Conservation (phyloP, 2,888 invertebrate species). For the Lasioglossum figueresi region DNA sequence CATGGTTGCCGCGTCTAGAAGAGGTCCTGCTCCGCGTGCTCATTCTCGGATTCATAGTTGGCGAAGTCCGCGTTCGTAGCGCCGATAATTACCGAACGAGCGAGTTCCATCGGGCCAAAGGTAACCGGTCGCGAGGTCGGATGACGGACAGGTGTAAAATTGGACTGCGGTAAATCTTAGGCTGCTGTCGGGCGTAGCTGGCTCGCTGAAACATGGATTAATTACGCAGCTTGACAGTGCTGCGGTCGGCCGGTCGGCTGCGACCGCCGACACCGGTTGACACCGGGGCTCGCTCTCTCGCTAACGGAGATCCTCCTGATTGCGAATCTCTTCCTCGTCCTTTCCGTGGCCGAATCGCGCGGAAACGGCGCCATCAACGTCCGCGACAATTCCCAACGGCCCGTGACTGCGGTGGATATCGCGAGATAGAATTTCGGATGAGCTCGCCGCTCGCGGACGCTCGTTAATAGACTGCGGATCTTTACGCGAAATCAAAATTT, state of each 20-base stretch:
- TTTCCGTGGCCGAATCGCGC: constrained; percentile 45
- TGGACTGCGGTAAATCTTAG: constrained; percentile 78
- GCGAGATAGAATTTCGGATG: constrained; percentile 33
- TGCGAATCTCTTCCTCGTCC: constrained; percentile 60
- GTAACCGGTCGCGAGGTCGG: constrained; percentile 45
- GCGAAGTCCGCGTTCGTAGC: background rate
- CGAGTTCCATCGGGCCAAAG: constrained; percentile 52
- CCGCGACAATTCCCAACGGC: constrained; percentile 15
- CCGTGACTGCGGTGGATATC: background rate
- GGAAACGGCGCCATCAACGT: constrained; percentile 45
- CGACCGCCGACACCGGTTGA: constrained; percentile 44
- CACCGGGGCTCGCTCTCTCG: constrained; percentile 31
- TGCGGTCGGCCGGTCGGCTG: constrained; percentile 69
- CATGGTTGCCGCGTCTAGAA: too few species aligned
- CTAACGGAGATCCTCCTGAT: constrained; percentile 60
- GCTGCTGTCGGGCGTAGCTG: constrained; percentile 66
- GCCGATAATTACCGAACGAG: constrained; percentile 57
- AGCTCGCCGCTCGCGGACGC: background rate
- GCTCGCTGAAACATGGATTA: constrained; percentile 75
- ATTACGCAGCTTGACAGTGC: constrained; percentile 76
- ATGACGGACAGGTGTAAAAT: constrained; percentile 78
- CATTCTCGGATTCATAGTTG: background rate
- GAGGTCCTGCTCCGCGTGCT: too few species aligned
- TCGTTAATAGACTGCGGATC: background rate
- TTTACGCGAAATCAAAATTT: background rate